These are phyloP conservation scores for Florisuga fusca DNA, from an alignment of 2,797 vertebrate species.

Conservation along the genomic window DNA sequence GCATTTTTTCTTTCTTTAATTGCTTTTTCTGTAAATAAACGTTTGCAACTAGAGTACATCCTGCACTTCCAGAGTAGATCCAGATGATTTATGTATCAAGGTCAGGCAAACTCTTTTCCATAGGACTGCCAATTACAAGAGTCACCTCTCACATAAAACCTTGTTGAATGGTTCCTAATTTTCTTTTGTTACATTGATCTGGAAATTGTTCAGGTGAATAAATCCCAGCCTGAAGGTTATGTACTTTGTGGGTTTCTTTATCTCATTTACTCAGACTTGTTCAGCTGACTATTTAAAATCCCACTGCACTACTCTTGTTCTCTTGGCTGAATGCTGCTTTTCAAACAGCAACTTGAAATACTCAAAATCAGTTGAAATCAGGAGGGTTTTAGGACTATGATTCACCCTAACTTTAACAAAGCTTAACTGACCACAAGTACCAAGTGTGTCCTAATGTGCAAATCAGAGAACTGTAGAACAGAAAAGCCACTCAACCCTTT, in stretches of 20 bases:
- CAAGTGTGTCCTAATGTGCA: background rate
- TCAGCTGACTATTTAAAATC: background rate
- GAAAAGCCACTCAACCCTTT: background rate
- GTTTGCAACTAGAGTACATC: background rate
- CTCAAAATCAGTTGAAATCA: background rate
- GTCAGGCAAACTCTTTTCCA: background rate
- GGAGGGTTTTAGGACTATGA: background rate
- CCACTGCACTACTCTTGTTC: background rate
- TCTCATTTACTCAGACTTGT: fast-evolving
- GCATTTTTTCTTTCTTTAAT: background rate
- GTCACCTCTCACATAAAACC: background rate
- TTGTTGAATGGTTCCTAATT: background rate
- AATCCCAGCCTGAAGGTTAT: background rate
- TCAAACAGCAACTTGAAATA: background rate
- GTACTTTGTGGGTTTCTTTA: background rate
- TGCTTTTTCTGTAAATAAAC: background rate
- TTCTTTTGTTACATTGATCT: background rate
- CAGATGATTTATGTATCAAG: background rate
- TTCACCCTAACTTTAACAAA: background rate
- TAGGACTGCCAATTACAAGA: background rate
- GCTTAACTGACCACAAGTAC: background rate
- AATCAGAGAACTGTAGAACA: background rate
- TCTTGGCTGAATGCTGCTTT: background rate
- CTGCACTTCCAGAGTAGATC: background rate
- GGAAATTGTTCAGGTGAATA: background rate